phyloP scores from a whole-genome alignment of 2,888 invertebrate species.

The Cyaniris semiargus region DNA sequence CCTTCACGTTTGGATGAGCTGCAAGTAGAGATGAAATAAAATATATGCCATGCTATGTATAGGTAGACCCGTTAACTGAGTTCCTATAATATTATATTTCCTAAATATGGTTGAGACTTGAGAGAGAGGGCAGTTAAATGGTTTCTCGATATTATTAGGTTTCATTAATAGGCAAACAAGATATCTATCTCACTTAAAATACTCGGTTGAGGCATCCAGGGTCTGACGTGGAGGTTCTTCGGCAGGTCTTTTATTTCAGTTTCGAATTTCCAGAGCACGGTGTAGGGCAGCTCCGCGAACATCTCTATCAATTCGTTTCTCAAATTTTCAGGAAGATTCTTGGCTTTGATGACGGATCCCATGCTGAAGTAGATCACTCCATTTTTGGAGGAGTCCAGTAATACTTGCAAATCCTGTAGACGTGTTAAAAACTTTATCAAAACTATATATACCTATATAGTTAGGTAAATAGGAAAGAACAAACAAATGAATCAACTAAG shows the following conservation, averaged over 20 bases:
- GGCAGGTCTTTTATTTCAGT: slow-evolving; percentile 43
- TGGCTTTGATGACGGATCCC: slow-evolving; percentile 54
- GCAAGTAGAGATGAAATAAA: not conserved
- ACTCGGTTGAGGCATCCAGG: slow-evolving; percentile 66
- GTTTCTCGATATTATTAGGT: no score
- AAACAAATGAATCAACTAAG: no score
- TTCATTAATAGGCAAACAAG: no score
- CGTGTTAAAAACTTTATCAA: no score
- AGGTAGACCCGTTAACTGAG: no score
- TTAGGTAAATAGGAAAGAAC: no score
- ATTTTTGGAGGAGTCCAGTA: slow-evolving; percentile 52
- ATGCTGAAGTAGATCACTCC: slow-evolving; percentile 62
- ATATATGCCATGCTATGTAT: no score
- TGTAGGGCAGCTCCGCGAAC: slow-evolving; percentile 55
- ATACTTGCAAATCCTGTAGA: slow-evolving; percentile 50
- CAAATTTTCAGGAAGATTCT: slow-evolving; percentile 47
- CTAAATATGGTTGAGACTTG: no score
- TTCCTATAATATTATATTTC: no score
- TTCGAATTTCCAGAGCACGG: slow-evolving; percentile 62
- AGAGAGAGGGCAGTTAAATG: no score
- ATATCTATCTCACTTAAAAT: slow-evolving; percentile 51
- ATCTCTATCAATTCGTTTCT: slow-evolving; percentile 47
- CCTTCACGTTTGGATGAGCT: slow-evolving; percentile 31
- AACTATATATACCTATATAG: no score
- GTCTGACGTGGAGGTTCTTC: slow-evolving; percentile 58